Evolutionary conservation across 2,113 vertebrate species (phyloP).

Genomic region (Chloebia gouldiae): DNA sequence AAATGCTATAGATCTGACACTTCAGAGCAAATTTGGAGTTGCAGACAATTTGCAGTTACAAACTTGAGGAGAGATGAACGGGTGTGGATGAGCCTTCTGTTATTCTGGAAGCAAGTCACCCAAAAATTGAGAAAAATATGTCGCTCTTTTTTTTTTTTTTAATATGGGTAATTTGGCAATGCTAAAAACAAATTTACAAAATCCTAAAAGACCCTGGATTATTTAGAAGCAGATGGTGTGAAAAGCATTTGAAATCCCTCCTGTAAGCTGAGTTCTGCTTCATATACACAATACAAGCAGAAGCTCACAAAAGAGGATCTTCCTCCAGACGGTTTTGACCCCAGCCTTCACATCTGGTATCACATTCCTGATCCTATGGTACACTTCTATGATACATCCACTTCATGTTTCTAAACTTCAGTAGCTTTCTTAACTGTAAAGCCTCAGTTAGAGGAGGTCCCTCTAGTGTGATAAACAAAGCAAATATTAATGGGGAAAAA

Average conservation of each 20-base stretch:
- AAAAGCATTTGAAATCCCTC: conserved; percentile 29
- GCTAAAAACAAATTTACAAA: conserved; percentile 26
- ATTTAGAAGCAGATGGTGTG: conserved; percentile 33
- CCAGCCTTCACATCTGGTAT: not conserved
- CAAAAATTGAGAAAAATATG: not conserved
- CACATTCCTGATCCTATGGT: not conserved
- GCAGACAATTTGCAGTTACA: not conserved
- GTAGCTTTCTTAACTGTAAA: not conserved
- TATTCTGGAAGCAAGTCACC: not conserved
- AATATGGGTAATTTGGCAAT: conserved; percentile 29
- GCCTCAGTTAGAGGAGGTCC: not conserved
- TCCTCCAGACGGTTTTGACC: not conserved
- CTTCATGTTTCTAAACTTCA: not conserved
- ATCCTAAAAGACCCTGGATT: conserved; percentile 9
- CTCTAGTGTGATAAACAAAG: not conserved
- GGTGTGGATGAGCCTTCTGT: not conserved
- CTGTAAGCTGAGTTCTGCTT: not conserved
- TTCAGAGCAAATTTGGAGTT: not conserved
- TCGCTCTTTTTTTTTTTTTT: not conserved
- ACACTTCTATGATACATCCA: not conserved
- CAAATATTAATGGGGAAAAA: not conserved
- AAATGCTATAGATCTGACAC: not conserved
- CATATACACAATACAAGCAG: not conserved
- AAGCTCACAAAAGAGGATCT: not conserved
- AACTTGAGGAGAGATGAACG: not conserved